Percentiles rank a stretch among this genome's conserved stretches.
Conservation (phyloP, 2,113 vertebrate genomes). For the Leptosomus discolor region DNA sequence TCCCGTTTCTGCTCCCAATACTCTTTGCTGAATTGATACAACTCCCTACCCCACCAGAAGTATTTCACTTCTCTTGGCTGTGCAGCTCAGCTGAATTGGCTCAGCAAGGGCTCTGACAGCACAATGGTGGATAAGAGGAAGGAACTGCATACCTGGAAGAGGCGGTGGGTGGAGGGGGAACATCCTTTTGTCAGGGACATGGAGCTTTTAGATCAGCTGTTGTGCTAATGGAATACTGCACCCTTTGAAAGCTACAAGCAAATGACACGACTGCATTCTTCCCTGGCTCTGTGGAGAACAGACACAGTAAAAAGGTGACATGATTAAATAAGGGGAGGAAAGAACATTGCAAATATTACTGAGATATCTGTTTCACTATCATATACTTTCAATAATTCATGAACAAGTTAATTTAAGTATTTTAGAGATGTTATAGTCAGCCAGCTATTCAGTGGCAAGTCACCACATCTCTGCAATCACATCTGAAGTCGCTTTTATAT, state of each 20-base stretch:
- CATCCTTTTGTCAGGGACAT: neutral
- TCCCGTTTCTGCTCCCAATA: neutral
- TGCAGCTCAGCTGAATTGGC: neutral
- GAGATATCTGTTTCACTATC: neutral
- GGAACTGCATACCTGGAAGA: neutral
- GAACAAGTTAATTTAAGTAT: neutral
- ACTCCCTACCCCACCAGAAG: neutral
- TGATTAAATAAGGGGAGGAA: neutral
- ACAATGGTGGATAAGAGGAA: neutral
- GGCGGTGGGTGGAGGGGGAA: neutral
- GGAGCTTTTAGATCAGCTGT: neutral
- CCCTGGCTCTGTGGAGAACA: neutral
- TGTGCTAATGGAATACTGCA: neutral
- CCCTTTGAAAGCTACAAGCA: neutral
- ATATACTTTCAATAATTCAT: neutral
- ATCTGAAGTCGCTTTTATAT: conserved; percentile 1
- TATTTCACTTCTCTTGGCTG: neutral
- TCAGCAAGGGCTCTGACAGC: neutral
- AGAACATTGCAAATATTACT: neutral
- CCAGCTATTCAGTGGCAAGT: neutral
- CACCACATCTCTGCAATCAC: neutral
- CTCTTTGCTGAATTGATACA: neutral
- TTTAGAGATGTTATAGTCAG: neutral
- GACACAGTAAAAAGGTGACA: neutral
- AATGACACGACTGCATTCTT: neutral